Evolutionary conservation across 2,797 vertebrate species (phyloP).

Genomic region (Oceanodroma leucorhoa): DNA sequence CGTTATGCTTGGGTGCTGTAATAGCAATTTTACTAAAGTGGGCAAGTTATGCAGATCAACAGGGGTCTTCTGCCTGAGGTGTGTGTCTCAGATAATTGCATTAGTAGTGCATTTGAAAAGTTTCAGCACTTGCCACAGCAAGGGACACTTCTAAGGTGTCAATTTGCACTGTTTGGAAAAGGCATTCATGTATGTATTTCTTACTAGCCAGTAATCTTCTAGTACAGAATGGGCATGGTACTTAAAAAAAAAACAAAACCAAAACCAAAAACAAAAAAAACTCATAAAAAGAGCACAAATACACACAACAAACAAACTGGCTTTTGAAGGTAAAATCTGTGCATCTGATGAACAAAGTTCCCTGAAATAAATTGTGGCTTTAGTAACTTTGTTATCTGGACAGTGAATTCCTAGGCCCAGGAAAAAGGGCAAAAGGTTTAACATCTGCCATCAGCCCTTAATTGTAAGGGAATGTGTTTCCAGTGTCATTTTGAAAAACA

Average conservation of each 20-base stretch:
- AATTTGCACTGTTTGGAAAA: background rate
- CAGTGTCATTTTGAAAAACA: constrained; percentile 65
- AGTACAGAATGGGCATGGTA: background rate
- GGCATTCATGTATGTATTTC: background rate
- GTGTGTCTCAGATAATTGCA: background rate
- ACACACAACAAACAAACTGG: background rate
- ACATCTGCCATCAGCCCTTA: background rate
- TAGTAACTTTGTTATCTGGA: background rate
- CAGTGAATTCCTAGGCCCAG: background rate
- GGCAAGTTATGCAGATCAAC: background rate
- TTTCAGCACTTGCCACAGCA: background rate
- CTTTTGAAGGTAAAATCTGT: background rate
- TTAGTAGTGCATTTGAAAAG: background rate
- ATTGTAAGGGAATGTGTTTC: constrained; percentile 35
- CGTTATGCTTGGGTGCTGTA: background rate
- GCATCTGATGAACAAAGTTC: background rate
- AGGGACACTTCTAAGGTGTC: background rate
- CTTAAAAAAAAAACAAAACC: background rate
- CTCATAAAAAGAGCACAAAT: background rate
- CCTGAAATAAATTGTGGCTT: background rate
- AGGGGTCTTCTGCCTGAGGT: background rate
- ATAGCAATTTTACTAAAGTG: background rate
- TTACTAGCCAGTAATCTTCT: background rate
- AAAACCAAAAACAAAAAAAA: background rate
- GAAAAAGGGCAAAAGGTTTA: background rate